Base-by-base conservation (phyloP, 2,797 vertebrate genomes). In the Dermochelys coriacea region DNA sequence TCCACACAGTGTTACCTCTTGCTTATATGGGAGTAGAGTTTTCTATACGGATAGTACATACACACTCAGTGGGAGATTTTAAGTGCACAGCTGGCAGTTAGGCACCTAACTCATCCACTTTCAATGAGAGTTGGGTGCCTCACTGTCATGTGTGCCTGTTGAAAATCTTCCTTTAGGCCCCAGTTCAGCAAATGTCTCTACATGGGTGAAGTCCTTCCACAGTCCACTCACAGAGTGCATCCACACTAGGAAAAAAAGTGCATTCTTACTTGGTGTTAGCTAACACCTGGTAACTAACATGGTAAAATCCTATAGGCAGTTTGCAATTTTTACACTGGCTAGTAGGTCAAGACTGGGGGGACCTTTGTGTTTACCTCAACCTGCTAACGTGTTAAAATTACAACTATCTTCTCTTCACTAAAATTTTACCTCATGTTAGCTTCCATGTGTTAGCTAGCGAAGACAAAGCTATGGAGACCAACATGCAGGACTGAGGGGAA, bases 21-120 rank as follows among this genome's bases (percentile, higher is more conserved):
- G 64, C 37, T 29, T 93, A 81, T 91, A 86, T 81, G 80, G 85
- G 68, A 93, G 81, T 86, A 81, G 77, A 89, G 87, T 93, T 91
- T 84, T 82, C 55, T 85, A 93, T 50, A 29, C 49, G 15, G 29
- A 29, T 8, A 77, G 8, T 47, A 77, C 23, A 31, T 18, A 77
- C 25, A 49, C 74, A 77, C 8, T 77, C 29, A 49, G 5, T 31
- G 8, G 15, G 15, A 47, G 6, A 31, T 50, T 86, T 64, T 57
- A 82, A 37, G 80, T 91, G 87, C 55, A 57, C 19, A 75, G 27
- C 3, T 21, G 84, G 74, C 19, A 89, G 83, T 68, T 87, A 82
- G 5, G 12, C 55, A 61, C 11, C 0, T 37, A 90, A 68, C 7
- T 81, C 29, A 50, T 45, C 41, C 78, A 74, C 14, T 77, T 77